Base-by-base conservation (phyloP, 2,888 invertebrate genomes). In the Galeruca laticollis region DNA sequence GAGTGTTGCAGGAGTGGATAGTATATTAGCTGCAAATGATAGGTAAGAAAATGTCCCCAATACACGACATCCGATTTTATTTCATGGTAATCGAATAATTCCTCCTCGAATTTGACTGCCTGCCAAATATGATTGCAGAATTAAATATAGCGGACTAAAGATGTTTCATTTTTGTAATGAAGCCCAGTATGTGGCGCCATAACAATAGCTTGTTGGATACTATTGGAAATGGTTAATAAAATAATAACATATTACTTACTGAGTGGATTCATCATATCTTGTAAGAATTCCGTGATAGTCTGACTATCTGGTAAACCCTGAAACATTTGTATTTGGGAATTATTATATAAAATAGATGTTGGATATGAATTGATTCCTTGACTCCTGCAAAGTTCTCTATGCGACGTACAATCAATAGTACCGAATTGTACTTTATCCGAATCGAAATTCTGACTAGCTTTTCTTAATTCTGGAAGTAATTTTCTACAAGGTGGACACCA, bases 401-500 rank as follows among this genome's bases (percentile, higher is more conserved):
- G 91, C 37, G 88, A 83, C 0, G 91, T 90, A 81, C 92, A 93
- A 81, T 93, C 92, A 0, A 93, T 88, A 0, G 91, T 90, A 35
- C 92, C 92, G 84, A 93, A 88, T 75, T 86, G 84, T 18, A 88
- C 84, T 20, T 85, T 82, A 3, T 86, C 81, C 56, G 86, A 77
- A 84, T 89, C 82, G 72, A 88, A 87, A 74, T 86, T 81, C 52
- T 86, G 82, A 64, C 92, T 90, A 15, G 91, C 89, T 82, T 89
- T 89, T 10, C 92, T 86, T 70, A 92, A 86, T 85, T 92, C 91
- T 13, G 92, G 91, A 68, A 93, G 85, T 73, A 93, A 85, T 69
- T 88, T 86, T 84, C 91, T 88, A 79, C 93, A 94, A 0, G 93
- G 93, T 5, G 93, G 93, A 82, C 93, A 94, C 92, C 92, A 93